Conservation (phyloP, 2,797 vertebrate species). For the Coregonus ussuriensis region DNA sequence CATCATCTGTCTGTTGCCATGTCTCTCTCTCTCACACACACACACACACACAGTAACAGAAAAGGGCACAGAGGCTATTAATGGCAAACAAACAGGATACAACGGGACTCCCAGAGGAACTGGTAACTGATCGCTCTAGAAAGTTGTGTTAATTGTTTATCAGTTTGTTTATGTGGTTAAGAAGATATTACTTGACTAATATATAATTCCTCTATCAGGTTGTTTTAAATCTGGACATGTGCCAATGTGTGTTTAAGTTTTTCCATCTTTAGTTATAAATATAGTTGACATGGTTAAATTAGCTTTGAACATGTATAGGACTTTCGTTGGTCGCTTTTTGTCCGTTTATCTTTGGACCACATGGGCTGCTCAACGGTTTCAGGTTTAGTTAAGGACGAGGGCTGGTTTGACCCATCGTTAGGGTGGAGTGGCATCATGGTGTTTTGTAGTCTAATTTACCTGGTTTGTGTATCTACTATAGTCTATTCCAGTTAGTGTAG, state of each 20-base stretch:
- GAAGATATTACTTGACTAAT: neutral
- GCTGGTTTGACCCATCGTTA: no score
- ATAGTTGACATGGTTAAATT: neutral
- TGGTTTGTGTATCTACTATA: slow-evolving; percentile 5
- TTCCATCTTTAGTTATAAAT: neutral
- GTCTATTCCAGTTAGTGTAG: no score
- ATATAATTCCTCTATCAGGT: neutral
- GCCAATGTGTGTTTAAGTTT: neutral
- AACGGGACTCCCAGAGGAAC: slow-evolving; percentile 47
- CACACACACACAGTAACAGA: slow-evolving; percentile 46
- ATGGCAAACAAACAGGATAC: slow-evolving; percentile 74
- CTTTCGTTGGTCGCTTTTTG: neutral
- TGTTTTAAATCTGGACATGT: neutral
- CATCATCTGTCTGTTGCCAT: slow-evolving; percentile 33
- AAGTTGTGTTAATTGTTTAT: slow-evolving; percentile 52
- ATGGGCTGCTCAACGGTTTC: neutral
- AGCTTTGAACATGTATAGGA: neutral
- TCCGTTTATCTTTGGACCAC: neutral
- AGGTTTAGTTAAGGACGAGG: neutral
- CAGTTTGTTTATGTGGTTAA: neutral
- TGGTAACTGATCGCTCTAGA: slow-evolving; percentile 32
- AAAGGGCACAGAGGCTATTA: slow-evolving; percentile 75
- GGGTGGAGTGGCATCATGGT: slow-evolving; percentile 5
- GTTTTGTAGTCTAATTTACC: neutral
- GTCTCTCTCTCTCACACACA: slow-evolving; percentile 28